Base-by-base conservation (phyloP, 2,888 invertebrate species). In the Emmelina monodactyla region DNA sequence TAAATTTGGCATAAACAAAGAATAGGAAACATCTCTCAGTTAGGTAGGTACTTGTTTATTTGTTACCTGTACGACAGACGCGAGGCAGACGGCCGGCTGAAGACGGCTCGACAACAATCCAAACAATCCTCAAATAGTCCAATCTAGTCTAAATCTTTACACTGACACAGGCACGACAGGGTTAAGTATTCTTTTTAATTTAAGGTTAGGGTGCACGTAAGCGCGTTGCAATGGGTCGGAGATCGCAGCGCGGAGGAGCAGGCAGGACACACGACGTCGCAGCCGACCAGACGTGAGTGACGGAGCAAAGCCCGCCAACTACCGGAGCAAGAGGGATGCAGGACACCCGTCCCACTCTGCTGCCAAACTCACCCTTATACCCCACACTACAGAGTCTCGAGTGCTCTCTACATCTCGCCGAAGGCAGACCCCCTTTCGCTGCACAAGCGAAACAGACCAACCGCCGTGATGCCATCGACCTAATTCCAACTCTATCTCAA, bases 281-380 rank as follows among this genome's bases (percentile, higher is more conserved):
- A 66, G 72, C 61, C 67, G 69, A 71, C 64, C 59, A 70, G 66
- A 69, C 68, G 76, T 71, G 78, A 79, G 73, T 78, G 76, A 69
- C 69, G 73, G 65, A 55, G 62, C 53, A 51, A 55, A 52, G 60
- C 67, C 73, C 68, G 71, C 73, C 71, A 69, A 70, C 68, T 67
- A 68, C 67, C 69, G 58, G 29, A 59, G 49, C 67, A 6, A 14
- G 29, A 29, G 29, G 29, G 29, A 12, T 29, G 61, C 51, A 60
- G 64, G 62, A 61, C 62, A 53, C 55, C 45, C 47, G 51, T 56
- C 61, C 59, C 55, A 50, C 54, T 52, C 57, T 54, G 57, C n/a
- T n/a, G 70, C 76, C 58, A 79, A 76, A 68, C 68, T 72, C 72
- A 61, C 58, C 73, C 60, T 60, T 78, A 65, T 58, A 71, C 62